Base-by-base conservation (phyloP, 2,113 vertebrate species). In the Campylomormyrus tamandua region DNA sequence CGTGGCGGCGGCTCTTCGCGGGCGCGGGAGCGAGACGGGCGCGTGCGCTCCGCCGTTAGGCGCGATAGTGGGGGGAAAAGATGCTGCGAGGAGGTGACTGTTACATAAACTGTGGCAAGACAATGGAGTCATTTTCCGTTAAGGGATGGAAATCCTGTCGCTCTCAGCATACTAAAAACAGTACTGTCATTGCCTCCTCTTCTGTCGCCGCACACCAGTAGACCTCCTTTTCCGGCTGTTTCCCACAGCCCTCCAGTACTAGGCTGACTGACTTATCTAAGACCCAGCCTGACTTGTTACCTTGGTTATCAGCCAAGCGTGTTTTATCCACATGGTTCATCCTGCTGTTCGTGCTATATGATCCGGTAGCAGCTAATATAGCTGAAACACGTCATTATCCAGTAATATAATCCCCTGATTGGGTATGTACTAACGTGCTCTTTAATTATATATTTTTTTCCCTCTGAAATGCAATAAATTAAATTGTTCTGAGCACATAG, bases 71-170 rank as follows among this genome's bases (percentile, higher is more conserved):
- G n/a, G 11, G 15, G 52, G 74, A 42, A 27, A 9, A 27, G 27
- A 56, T n/a, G 88, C 87, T 4, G 89, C 48, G 17, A 50, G 74
- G 91, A 39, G 87, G 83, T 62, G 77, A 85, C 45, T 89, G 80
- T 90, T 91, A 70, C 83, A 87, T 90, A 90, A 91, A 89, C 91
- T 89, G 87, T 83, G 88, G 88, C 39, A 74, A 91, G 90, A 35
- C 87, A 35, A 50, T 89, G 77, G 52, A 89, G 66, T 88, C 58
- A n/a, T 24, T 74, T 83, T 35, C 53, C 86, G 89, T 56, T 83
- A 70, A 91, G 85, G 66, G 83, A 83, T 90, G 87, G 66, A 89
- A 92, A 92, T 91, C 91, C 52, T 83, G 39, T 85, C 89, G 1
- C 9, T 87, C 90, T 91, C 89, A 24, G 21, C 87, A 77, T 27